A percentile compares a stretch with the other conserved stretches of the same genome.
These are phyloP conservation scores for Amiota minor DNA, from an alignment of 2,888 invertebrate genomes.

Conservation along the genomic window DNA sequence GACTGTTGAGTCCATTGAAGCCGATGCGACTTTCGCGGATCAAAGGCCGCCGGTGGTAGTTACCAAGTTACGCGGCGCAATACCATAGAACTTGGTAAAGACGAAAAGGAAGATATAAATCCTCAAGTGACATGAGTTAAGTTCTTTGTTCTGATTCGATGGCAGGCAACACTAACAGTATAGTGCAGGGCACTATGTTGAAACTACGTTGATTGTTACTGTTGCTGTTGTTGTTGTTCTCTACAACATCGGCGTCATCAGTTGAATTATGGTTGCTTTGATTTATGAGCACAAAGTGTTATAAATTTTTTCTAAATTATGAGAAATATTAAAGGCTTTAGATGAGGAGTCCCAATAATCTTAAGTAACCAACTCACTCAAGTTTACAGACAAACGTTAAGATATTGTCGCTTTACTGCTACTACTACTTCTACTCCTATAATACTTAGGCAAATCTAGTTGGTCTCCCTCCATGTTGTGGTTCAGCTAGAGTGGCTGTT, in stretches of 20 bases:
- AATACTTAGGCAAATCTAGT: too few relatives aligned
- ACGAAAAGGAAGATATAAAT: slow-evolving; percentile 61
- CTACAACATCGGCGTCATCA: slow-evolving; percentile 43
- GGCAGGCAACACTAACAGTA: not conserved
- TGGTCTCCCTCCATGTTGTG: too few relatives aligned
- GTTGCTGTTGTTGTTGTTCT: slow-evolving; percentile 21
- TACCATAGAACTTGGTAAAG: too few relatives aligned
- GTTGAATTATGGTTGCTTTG: slow-evolving; percentile 58
- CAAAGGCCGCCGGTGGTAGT: slow-evolving; percentile 41
- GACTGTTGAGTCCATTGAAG: slow-evolving; percentile 6
- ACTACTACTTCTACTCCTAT: too few relatives aligned
- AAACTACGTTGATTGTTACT: not conserved
- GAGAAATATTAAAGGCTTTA: slow-evolving; percentile 39
- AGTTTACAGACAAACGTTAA: too few relatives aligned
- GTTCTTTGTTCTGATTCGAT: slow-evolving; percentile 50
- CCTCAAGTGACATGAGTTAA: slow-evolving; percentile 65
- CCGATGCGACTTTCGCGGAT: not conserved
- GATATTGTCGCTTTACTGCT: too few relatives aligned
- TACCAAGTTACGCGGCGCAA: slow-evolving; percentile 60
- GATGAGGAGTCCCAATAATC: too few relatives aligned
- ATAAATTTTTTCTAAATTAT: slow-evolving; percentile 55
- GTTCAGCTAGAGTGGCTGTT: slow-evolving; percentile 13
- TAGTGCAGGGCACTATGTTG: too few relatives aligned
- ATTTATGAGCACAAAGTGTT: slow-evolving; percentile 58
- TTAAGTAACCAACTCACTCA: too few relatives aligned